phyloP scores from a whole-genome alignment of 2,113 vertebrate genomes.

The Isichthys henryi region DNA sequence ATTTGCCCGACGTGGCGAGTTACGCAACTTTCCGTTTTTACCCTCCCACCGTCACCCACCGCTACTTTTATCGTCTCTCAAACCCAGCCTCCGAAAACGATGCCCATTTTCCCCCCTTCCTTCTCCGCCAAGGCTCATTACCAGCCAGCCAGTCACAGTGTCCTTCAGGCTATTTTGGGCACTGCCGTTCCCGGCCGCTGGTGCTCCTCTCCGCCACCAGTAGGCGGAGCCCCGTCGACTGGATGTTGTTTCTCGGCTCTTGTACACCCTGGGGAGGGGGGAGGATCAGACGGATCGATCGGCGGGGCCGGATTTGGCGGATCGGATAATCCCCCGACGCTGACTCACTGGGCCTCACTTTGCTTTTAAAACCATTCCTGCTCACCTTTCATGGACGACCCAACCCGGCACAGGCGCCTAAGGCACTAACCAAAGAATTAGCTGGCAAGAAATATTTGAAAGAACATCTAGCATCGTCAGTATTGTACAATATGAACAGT shows the following conservation, averaged over 20 bases:
- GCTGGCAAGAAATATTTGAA: not conserved
- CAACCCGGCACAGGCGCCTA: not conserved
- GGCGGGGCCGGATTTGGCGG: not conserved
- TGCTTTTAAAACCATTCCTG: not conserved
- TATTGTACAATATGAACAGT: not conserved
- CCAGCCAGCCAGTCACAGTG: not conserved
- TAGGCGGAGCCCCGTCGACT: not conserved
- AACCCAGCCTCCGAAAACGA: not conserved
- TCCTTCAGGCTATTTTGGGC: not conserved
- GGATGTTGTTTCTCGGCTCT: not conserved
- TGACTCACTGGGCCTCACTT: not conserved
- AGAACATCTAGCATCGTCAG: not conserved
- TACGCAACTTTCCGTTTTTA: not conserved
- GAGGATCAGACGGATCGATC: constrained; percentile 16
- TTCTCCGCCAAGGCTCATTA: not conserved
- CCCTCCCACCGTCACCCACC: not conserved
- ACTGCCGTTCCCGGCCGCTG: not conserved
- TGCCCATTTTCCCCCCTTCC: not conserved
- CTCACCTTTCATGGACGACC: not conserved
- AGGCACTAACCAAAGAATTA: not conserved
- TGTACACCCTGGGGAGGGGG: not conserved
- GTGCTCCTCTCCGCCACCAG: not conserved
- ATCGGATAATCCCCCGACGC: not conserved
- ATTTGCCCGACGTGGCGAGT: not conserved
- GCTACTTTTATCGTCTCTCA: not conserved